A percentile compares a stretch with the other conserved stretches of the same genome.
Conservation (phyloP, 2,113 vertebrate species). For the Myrmecophaga tridactyla region DNA sequence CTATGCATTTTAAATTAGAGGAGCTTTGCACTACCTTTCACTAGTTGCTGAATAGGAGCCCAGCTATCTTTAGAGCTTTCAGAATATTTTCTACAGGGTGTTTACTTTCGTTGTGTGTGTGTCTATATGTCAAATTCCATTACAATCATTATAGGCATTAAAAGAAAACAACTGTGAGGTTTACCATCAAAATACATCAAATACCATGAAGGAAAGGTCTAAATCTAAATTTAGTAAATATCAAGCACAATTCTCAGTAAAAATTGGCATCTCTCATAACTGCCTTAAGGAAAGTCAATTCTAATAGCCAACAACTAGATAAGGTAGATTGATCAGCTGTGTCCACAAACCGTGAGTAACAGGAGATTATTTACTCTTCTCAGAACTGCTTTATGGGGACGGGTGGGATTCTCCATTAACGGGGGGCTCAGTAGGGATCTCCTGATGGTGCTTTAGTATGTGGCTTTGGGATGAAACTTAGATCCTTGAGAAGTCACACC, state of each 20-base stretch:
- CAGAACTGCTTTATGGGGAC: rapidly evolving
- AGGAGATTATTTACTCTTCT: not conserved
- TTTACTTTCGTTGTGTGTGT: not conserved
- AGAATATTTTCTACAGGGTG: not conserved
- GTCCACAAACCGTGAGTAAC: not conserved
- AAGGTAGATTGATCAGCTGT: not conserved
- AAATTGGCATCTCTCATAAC: not conserved
- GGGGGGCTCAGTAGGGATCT: not conserved
- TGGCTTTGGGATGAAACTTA: not conserved
- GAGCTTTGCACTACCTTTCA: rapidly evolving
- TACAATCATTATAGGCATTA: not conserved
- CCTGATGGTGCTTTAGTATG: too few relatives aligned
- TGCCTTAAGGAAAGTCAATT: not conserved
- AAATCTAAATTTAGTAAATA: not conserved
- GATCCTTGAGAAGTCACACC: rapidly evolving
- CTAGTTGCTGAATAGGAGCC: not conserved
- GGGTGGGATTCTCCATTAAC: rapidly evolving
- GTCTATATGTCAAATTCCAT: too few relatives aligned
- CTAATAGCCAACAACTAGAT: not conserved
- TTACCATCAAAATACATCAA: not conserved
- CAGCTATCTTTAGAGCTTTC: not conserved
- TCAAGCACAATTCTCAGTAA: not conserved
- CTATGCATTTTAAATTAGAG: rapidly evolving
- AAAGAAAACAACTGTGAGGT: not conserved
- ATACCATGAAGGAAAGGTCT: not conserved